These are phyloP conservation scores for Drosophila eugracilis DNA, from an alignment of 1,140 invertebrate genomes.

Conservation along the genomic window DNA sequence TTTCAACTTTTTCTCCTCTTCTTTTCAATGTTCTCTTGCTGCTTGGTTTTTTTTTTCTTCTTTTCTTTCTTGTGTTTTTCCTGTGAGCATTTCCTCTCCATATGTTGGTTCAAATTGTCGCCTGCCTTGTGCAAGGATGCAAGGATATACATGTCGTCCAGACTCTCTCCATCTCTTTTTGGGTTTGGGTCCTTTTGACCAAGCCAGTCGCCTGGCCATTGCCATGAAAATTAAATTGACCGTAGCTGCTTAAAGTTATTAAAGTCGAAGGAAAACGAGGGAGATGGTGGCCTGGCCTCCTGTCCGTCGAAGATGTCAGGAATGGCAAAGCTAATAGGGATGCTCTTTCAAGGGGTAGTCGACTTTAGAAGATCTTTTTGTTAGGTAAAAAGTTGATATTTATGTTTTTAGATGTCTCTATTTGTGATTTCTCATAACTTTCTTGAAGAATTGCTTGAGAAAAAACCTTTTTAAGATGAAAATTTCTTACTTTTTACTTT, in stretches of 20 bases:
- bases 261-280: slow-evolving; percentile 54
- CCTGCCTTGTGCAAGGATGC: slow-evolving; percentile 52
- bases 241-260: slow-evolving; percentile 83
- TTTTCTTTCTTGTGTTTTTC: neutral
- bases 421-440: too few relatives aligned
- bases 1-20: slow-evolving; percentile 64
- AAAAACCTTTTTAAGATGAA: neutral
- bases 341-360: neutral
- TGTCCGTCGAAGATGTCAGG: slow-evolving; percentile 6
- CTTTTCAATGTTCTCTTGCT: slow-evolving; percentile 26
- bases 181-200: slow-evolving; percentile 51
- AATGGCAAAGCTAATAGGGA: neutral
- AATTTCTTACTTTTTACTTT: neutral
- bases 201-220: slow-evolving; percentile 25
- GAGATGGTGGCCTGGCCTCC: slow-evolving; percentile 1
- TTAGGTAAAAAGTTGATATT: too few relatives aligned
- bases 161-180: slow-evolving; percentile 7
- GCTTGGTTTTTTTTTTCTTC: slow-evolving; percentile 8
- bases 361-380: neutral
- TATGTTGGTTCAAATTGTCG: slow-evolving; percentile 79
- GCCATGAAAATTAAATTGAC: slow-evolving; percentile 84
- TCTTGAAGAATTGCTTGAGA: too few relatives aligned
- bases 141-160: slow-evolving; percentile 46
- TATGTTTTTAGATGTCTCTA: too few relatives aligned
- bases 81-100: slow-evolving; percentile 47